Conservation (phyloP, 2,888 invertebrate species). For the Ormyrus nitidulus region DNA sequence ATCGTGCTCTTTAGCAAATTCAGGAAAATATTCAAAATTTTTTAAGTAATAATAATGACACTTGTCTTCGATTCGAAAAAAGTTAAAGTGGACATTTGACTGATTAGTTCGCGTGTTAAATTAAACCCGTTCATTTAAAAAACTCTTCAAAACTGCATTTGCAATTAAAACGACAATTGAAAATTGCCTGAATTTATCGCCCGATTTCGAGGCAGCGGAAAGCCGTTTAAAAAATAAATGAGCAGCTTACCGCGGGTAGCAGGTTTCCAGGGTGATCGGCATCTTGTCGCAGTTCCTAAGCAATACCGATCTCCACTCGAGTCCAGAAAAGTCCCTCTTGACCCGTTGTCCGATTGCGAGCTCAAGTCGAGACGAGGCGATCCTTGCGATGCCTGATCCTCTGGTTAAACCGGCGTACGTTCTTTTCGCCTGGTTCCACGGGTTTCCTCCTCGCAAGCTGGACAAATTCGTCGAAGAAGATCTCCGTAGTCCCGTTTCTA, state of each 20-base stretch:
- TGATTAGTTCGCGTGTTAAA: not conserved
- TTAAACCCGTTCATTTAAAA: too few relatives aligned
- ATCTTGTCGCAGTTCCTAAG: conserved; percentile 58
- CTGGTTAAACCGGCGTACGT: not conserved
- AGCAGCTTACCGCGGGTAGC: conserved; percentile 68
- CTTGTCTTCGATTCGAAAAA: too few relatives aligned
- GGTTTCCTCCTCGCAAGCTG: conserved; percentile 42
- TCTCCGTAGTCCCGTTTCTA: conserved; percentile 61
- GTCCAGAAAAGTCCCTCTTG: conserved; percentile 46
- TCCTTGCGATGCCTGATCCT: conserved; percentile 53
- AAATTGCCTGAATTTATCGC: not conserved
- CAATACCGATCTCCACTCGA: conserved; percentile 33
- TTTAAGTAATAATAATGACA: too few relatives aligned
- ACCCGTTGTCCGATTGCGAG: conserved; percentile 1
- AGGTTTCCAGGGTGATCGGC: conserved; percentile 66
- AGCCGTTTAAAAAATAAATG: not conserved
- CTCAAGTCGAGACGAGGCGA: conserved; percentile 53
- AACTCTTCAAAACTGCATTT: too few relatives aligned
- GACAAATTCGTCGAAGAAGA: conserved; percentile 44
- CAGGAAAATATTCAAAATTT: not conserved
- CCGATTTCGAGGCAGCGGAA: not conserved
- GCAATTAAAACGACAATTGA: not conserved
- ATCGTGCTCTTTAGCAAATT: not conserved
- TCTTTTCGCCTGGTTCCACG: conserved; percentile 46
- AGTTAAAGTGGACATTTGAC: not conserved